Base-by-base conservation (phyloP, 2,113 vertebrate species). In the Salvelinus alpinus region DNA sequence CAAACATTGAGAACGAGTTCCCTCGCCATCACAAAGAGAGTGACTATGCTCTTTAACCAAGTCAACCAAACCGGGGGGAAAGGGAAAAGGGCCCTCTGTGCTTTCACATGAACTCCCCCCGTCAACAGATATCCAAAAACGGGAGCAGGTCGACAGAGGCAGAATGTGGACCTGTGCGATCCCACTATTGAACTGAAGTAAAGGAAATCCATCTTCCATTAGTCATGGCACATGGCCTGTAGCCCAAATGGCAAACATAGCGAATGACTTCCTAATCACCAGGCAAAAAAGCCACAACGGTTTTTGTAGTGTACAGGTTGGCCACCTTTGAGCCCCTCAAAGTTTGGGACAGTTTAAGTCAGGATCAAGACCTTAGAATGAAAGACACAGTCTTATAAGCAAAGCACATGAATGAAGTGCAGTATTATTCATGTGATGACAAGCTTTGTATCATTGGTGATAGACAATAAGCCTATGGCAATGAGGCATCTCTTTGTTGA, bases 201-300 rank as follows among this genome's bases (percentile, higher is more conserved):
- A 78, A 72, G 79, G 69, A 82, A 87, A 87, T 84, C 79, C 68
- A 80, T 85, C 81, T 47, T 34, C 78, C 81, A 80, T 85, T 78
- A 80, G 71, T 3, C 9, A 8, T 9, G 74, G 72, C 74, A 71
- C 25, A 34, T 34, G 34, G 34, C 34, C 34, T 34, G 34, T 34
- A 34, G 1, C 6, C 34, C 34, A 34, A 34, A 34, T 1, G 34
- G 34, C 34, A 34, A 13, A 62, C 14, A 13, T 31, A 1, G 29
- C 4, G 29, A 31, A 31, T 22, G 25, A 64, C 13, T 48, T 57
- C 18, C 24, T n/a, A n/a, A 22, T 64, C 60, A 64, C 60, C 25
- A 12, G 0, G n/a, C 1, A 60, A 34, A 60, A 60, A 64, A 64
- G 60, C 22, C 3, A 12, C 51, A 54, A 54, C 1, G 4, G 51